These are phyloP conservation scores for Ormyrus pomaceus DNA, from an alignment of 2,888 invertebrate genomes.

Conservation along the genomic window DNA sequence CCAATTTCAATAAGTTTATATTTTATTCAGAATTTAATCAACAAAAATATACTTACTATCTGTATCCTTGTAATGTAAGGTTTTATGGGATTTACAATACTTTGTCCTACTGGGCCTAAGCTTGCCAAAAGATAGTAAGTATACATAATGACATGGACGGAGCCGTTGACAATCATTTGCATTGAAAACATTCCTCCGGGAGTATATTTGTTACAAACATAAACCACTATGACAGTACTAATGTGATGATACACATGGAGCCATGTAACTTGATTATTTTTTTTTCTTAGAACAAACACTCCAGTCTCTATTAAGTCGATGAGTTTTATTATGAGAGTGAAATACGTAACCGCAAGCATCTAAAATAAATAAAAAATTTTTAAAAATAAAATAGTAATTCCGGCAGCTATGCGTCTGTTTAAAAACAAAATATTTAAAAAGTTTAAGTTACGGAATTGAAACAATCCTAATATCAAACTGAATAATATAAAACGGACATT, in stretches of 20 bases:
- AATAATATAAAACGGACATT: no score
- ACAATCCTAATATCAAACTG: no score
- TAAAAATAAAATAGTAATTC: neutral
- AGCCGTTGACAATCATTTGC: slow-evolving; percentile 80
- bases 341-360: slow-evolving; percentile 76
- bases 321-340: slow-evolving; percentile 80
- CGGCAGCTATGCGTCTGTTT: no score
- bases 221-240: slow-evolving; percentile 79
- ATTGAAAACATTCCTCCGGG: slow-evolving; percentile 81
- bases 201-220: slow-evolving; percentile 79
- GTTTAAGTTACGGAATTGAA: neutral
- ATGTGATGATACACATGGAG: slow-evolving; percentile 86
- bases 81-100: slow-evolving; percentile 78
- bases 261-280: slow-evolving; percentile 81
- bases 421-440: neutral
- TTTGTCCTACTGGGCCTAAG: slow-evolving; percentile 78
- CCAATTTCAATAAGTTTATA: no score
- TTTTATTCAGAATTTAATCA: neutral
- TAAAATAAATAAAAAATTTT: slow-evolving; percentile 52
- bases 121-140: slow-evolving; percentile 82
- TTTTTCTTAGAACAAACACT: slow-evolving; percentile 84
- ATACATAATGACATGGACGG: slow-evolving; percentile 85
- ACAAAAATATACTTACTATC: slow-evolving; percentile 78
- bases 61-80: slow-evolving; percentile 78
- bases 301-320: slow-evolving; percentile 82